A percentile compares a stretch with the other conserved stretches of the same genome.
phyloP scores from a whole-genome alignment of 2,888 invertebrate species.

The Callosobruchus maculatus region DNA sequence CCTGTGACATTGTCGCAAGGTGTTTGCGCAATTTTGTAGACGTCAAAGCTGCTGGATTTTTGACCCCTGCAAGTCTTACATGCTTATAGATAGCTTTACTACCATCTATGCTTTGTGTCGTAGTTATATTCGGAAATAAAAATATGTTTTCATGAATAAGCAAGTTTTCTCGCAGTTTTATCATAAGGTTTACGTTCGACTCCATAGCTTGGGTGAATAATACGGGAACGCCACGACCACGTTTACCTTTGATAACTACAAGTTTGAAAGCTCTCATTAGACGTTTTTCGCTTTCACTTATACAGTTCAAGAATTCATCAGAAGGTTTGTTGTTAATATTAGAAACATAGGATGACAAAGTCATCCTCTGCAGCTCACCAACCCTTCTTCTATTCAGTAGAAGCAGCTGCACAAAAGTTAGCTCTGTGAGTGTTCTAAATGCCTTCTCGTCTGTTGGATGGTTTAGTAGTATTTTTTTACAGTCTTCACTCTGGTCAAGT shows the following conservation, averaged over 20 bases:
- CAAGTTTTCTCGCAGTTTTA: constrained; percentile 13
- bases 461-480: constrained; percentile 4
- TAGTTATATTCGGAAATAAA: constrained; percentile 11
- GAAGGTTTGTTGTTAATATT: not conserved
- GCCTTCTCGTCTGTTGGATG: constrained; percentile 13
- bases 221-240: constrained; percentile 18
- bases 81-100: constrained; percentile 22
- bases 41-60: constrained; percentile 8
- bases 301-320: constrained; percentile 17
- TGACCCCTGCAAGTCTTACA: constrained; percentile 12
- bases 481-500: constrained; percentile 6
- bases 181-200: constrained; percentile 16
- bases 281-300: constrained; percentile 24
- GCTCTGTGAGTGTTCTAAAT: constrained; percentile 19
- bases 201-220: constrained; percentile 20
- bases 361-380: constrained; percentile 18
- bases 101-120: constrained; percentile 17
- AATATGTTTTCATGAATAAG: constrained; percentile 14
- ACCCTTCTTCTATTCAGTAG: constrained; percentile 21
- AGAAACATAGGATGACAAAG: constrained; percentile 14
- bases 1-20: constrained; percentile 16
- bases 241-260: constrained; percentile 20
- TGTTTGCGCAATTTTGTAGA: constrained; percentile 22
- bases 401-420: constrained; percentile 22
- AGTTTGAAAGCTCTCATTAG: constrained; percentile 15